Evolutionary conservation across 92 coral and sea anemone species (phyloP), one percentile per base, ranked within the genome.

Genomic region (Plumapathes pennacea): DNA sequence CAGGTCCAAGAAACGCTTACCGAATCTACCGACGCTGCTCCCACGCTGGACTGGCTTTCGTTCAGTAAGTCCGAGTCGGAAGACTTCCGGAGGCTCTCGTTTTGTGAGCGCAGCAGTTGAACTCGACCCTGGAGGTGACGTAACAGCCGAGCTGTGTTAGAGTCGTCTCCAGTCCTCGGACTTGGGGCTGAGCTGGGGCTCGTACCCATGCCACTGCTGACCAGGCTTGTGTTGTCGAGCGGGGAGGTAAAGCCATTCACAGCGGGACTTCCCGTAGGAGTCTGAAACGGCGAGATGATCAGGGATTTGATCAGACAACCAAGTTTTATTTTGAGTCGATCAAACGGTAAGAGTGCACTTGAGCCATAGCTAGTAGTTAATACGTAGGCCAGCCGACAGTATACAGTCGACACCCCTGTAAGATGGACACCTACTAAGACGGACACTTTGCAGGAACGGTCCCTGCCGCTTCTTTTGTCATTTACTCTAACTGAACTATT

Each of bases 61-160:
- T 87, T 87, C 46, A 87, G 54, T 33, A 89, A 81, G 18, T 88
- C 96, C 32, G 71, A 75, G 22, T 80, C 92, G 1, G 92, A 74
- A 3, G 92, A 73, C 37, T 74, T 85, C 26, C 96, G 78, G 7
- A 94, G 72, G 57, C 80, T 94, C 20, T 94, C 99, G 48, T 94
- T 94, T 64, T 94, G 96, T 10, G 90, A 85, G 19, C 99, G 90
- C 65, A 94, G 75, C 58, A 88, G 96, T 50, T 94, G 88, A 8
- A 94, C 99, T 25, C 96, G 67, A 62, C 96, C 99, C 76, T 94
- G 99, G 44, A 94, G 73, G 63, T 94, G 99, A 69, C 96, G 96
- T 57, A 94, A 80, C 14, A 94, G 73, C 38, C 86, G 74, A 10
- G 98, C 78, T 25, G 96, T 84, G 53, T 83, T 71, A 45, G 44